Evolutionary conservation across 1,140 invertebrate genomes (phyloP).

Genomic region (Leguminivora glycinivorella): DNA sequence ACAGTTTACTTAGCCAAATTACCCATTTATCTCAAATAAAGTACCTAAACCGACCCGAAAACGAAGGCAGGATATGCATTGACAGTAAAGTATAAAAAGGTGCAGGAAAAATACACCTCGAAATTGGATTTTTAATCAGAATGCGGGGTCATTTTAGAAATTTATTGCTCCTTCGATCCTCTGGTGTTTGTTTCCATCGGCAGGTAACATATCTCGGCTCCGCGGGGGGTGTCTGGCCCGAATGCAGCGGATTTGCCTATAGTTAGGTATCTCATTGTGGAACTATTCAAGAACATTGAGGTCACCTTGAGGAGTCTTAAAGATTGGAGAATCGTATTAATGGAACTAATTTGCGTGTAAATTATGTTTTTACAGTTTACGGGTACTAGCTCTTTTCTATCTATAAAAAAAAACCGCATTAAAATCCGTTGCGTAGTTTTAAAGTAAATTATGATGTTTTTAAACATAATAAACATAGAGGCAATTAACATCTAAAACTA

Average conservation of each 20-base stretch:
- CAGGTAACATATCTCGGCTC: slow-evolving; percentile 67
- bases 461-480: too few relatives aligned
- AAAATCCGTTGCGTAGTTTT: too few relatives aligned
- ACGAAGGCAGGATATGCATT: slow-evolving; percentile 15
- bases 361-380: too few relatives aligned
- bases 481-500: too few relatives aligned
- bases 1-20: background rate
- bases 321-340: background rate
- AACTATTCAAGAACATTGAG: background rate
- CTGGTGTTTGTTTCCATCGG: slow-evolving; percentile 68
- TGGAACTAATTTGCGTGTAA: background rate
- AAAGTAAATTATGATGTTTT: too few relatives aligned
- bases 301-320: background rate
- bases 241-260: slow-evolving; percentile 45
- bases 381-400: too few relatives aligned
- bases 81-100: slow-evolving; percentile 9
- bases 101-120: slow-evolving; percentile 32
- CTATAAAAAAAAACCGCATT: too few relatives aligned
- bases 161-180: slow-evolving; percentile 64
- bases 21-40: slow-evolving; percentile 1
- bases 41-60: background rate
- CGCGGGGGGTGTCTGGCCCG: slow-evolving; percentile 63
- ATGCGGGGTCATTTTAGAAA: slow-evolving; percentile 58
- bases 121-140: slow-evolving; percentile 69
- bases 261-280: background rate